phyloP scores from a whole-genome alignment of 2,888 invertebrate species.

The Callinectes sapidus region DNA sequence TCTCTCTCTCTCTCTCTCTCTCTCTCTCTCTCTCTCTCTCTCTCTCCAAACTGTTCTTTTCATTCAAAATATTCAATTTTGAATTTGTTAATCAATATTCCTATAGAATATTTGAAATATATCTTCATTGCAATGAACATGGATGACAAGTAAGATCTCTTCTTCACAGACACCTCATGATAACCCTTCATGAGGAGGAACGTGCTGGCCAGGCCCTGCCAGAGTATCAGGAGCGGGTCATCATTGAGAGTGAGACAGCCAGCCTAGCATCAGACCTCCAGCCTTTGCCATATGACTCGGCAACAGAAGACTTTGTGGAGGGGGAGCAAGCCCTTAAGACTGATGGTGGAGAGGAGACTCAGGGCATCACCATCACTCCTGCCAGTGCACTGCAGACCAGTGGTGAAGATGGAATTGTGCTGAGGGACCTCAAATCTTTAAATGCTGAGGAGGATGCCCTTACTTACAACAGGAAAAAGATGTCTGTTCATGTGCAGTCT shows the following conservation, averaged over 20 bases:
- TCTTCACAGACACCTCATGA: conserved; percentile 64
- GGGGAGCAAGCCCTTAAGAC: conserved; percentile 25
- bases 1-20: conserved; percentile 39
- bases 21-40: not conserved
- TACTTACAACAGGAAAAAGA: not conserved
- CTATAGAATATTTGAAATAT: not conserved
- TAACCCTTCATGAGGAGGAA: conserved; percentile 70
- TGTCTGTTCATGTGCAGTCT: conserved; percentile 1
- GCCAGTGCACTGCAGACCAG: not conserved
- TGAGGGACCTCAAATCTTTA: not conserved
- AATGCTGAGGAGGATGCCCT: not conserved
- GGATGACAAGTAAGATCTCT: not conserved
- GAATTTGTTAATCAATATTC: not conserved
- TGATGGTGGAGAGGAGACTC: conserved; percentile 12
- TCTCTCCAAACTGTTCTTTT: not conserved
- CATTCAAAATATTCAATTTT: not conserved
- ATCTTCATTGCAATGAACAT: not conserved
- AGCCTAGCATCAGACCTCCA: conserved; percentile 69
- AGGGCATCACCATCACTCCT: not conserved
- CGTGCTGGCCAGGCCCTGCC: conserved; percentile 64
- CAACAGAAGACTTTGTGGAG: conserved; percentile 59
- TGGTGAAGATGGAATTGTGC: not conserved
- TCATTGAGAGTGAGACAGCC: conserved; percentile 71
- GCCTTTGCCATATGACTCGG: conserved; percentile 58
- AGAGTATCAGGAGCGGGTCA: conserved; percentile 68